Evolutionary conservation across 2,888 invertebrate genomes (phyloP), one percentile per base, ranked within the genome.

Genomic region (Dicyrtoma fusca): DNA sequence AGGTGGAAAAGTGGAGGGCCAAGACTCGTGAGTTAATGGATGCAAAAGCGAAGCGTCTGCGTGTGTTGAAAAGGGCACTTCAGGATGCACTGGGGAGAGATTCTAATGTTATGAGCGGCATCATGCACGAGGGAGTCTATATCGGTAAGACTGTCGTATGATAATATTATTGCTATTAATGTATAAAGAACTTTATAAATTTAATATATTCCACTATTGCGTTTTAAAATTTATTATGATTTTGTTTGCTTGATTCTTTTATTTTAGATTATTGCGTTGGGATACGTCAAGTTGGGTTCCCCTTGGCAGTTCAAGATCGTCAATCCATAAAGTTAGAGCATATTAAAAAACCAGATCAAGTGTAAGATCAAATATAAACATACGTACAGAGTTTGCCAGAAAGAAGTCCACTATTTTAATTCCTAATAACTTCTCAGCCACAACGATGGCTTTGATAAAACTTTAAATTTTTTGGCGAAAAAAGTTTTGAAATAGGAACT

Each of bases 11-110:
- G n/a, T 76, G 79, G 76, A 62, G 74, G 47, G 71, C 74, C 23
- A 66, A 53, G n/a, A n/a, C 8, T 8, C 34, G 8, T 8, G 8
- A 8, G 34, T 34, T 8, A 19, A 72, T 74, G 73, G 51, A 51
- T 17, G 13, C 59, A n/a, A 83, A 82, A 61, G 84, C 85, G 62
- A 77, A 81, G 0, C 72, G 83, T 73, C 59, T 77, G 0, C 86
- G 83, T 73, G 84, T 85, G 23, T 76, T 90, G 34, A 83, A 85
- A 79, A 81, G 82, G 8, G 83, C 85, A 10, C 81, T 91, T 68
- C 85, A 86, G 71, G 81, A 82, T 61, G 88, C 87, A 1, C 80
- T 91, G 14, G 89, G 89, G 0, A 88, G 88, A 1, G 79, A 83
- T 1, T 84, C 86, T 23, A 89, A 86, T 80, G 84, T 89, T 0